Evolutionary conservation across 2,113 vertebrate species (phyloP), one percentile per base, ranked within the genome.

Genomic region (Petroica traversi): DNA sequence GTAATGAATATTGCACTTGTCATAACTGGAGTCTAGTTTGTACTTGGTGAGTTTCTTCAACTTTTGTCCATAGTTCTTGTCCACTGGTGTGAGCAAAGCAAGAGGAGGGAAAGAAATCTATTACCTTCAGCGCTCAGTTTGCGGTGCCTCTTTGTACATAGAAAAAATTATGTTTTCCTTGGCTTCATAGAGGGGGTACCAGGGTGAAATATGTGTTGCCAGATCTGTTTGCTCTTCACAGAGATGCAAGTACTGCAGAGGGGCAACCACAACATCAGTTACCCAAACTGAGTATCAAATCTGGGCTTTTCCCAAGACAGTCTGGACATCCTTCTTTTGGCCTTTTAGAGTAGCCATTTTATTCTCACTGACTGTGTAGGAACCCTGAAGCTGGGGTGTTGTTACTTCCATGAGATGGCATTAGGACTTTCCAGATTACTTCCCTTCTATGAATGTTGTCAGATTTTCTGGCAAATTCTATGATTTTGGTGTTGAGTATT

Each of bases 131-230:
- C 5, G 12, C 7, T 7, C 15, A 58, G 36, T 33, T 41, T 71
- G 5, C 8, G 26, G 9, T 36, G 34, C 26, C 9, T 9, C 25
- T 54, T 71, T 2, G 0, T 66, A 58, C 3, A 1, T 55, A 33
- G 38, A 38, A 83, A 62, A 36, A n/a, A 9, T 36, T 52, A 5
- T 34, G 17, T 61, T 69, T 89, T 80, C 46, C 36, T 12, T 58
- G 18, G 24, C 16, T 82, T 52, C 12, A 4, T 1, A 33, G 49
- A 29, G 18, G 15, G 29, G 34, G 6, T 6, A 46, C 6, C 26
- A 58, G 29, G 45, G 62, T 72, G n/a, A 75, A 79, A 61, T 51
- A 23, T 13, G 4, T 72, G 8, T 18, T 69, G 4, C 55, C 33
- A 84, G 25, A 7, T 54, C 20, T 33, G 11, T 49, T 78, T 68